These are phyloP conservation scores for Clivina fossor DNA, from an alignment of 2,888 invertebrate genomes.

Conservation along the genomic window DNA sequence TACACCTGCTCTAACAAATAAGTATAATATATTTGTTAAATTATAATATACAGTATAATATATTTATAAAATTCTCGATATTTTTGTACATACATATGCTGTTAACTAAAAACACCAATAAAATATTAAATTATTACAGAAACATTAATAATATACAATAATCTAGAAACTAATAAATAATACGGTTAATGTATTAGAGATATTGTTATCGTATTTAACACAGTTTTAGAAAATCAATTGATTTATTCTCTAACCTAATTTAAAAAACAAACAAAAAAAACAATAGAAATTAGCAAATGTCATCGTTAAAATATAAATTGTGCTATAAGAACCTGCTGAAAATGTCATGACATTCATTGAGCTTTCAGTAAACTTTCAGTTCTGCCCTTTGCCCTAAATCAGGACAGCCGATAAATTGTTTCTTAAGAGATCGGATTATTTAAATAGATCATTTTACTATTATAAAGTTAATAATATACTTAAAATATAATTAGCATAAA, in stretches of 20 bases:
- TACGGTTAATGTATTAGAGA: background rate
- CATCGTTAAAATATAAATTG: slow-evolving; percentile 8
- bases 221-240: slow-evolving; percentile 3
- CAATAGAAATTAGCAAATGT: slow-evolving; percentile 19
- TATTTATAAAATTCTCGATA: no score
- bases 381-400: slow-evolving; percentile 16
- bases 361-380: slow-evolving; percentile 22
- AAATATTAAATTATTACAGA: no score
- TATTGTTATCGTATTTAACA: background rate
- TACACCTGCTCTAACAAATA: no score
- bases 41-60: no score
- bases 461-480: no score
- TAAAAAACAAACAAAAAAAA: background rate
- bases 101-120: no score
- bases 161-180: background rate
- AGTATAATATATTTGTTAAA: no score
- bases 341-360: slow-evolving; percentile 24
- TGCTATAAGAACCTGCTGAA: no score
- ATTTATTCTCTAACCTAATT: slow-evolving; percentile 4
- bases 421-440: background rate
- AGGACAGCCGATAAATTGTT: slow-evolving; percentile 1
- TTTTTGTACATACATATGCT: no score
- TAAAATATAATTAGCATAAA: no score
- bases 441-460: no score
- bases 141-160: background rate